Evolutionary conservation across 1,140 invertebrate species (phyloP).

Genomic region (Centruroides sculpturatus): DNA sequence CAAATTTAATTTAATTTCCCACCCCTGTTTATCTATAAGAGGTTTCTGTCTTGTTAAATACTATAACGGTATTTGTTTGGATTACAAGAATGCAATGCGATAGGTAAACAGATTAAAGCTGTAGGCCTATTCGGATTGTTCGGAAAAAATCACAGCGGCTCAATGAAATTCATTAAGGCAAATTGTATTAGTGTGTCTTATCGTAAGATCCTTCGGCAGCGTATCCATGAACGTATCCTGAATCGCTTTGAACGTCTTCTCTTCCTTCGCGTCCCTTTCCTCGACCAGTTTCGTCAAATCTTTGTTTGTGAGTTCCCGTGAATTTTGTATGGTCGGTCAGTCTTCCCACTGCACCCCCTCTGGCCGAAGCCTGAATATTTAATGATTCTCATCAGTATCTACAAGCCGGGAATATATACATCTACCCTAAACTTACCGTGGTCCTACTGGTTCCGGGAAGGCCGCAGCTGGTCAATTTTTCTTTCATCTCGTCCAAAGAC

Average conservation of each 20-base stretch:
- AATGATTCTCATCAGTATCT: too few species aligned
- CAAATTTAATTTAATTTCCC: too few species aligned
- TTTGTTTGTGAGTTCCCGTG: slow-evolving; percentile 76
- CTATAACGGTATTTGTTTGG: too few species aligned
- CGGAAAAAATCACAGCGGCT: too few species aligned
- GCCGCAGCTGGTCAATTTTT: slow-evolving; percentile 58
- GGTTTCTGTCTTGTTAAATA: too few species aligned
- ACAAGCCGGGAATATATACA: background rate
- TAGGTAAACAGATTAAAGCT: too few species aligned
- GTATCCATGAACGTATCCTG: slow-evolving; percentile 79
- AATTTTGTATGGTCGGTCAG: slow-evolving; percentile 80
- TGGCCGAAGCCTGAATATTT: slow-evolving; percentile 4
- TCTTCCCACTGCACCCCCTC: slow-evolving; percentile 50
- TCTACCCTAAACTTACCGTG: slow-evolving; percentile 12
- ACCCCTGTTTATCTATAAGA: too few species aligned
- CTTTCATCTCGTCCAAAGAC: slow-evolving; percentile 53
- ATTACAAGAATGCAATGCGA: too few species aligned
- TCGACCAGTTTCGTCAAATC: slow-evolving; percentile 71
- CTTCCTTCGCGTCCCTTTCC: slow-evolving; percentile 76
- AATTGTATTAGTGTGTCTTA: slow-evolving; percentile 3
- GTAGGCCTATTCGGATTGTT: too few species aligned
- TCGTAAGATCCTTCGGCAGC: slow-evolving; percentile 60
- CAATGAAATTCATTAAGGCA: background rate
- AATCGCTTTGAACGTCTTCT: slow-evolving; percentile 56
- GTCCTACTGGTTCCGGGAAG: slow-evolving; percentile 38